These are phyloP conservation scores for Falco rusticolus DNA, from an alignment of 2,797 vertebrate species.

Conservation along the genomic window DNA sequence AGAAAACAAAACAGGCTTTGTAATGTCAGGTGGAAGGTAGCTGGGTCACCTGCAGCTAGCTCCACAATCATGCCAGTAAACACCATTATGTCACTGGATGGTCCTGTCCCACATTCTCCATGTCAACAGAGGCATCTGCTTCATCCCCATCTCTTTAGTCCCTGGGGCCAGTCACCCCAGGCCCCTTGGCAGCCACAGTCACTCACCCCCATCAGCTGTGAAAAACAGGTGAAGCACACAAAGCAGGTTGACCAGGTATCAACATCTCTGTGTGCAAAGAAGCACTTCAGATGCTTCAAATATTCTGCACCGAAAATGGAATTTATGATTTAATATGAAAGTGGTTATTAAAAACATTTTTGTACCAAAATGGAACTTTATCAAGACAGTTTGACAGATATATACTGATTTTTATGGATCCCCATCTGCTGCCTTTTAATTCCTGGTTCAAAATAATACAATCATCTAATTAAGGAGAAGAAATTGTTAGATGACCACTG, in stretches of 20 bases:
- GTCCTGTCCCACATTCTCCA: background rate
- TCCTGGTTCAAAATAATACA: background rate
- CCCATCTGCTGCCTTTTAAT: background rate
- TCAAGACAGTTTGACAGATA: background rate
- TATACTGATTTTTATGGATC: background rate
- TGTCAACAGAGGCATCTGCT: background rate
- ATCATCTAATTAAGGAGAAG: background rate
- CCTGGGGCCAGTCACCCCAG: background rate
- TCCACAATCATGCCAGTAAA: accelerated
- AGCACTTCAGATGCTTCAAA: background rate
- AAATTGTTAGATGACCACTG: background rate
- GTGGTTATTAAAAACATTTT: background rate
- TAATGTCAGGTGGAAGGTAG: background rate
- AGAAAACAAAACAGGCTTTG: background rate
- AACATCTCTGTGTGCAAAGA: background rate
- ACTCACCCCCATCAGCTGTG: background rate
- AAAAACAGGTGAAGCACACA: background rate
- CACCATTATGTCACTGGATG: accelerated
- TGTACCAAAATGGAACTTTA: background rate
- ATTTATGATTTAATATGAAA: background rate
- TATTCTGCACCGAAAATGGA: background rate
- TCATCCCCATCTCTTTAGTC: background rate
- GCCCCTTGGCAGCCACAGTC: background rate
- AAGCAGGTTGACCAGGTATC: background rate
- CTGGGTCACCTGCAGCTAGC: background rate